Evolutionary conservation across 2,797 vertebrate genomes (phyloP), one percentile per base, ranked within the genome.

Genomic region (Nyctibius grandis): DNA sequence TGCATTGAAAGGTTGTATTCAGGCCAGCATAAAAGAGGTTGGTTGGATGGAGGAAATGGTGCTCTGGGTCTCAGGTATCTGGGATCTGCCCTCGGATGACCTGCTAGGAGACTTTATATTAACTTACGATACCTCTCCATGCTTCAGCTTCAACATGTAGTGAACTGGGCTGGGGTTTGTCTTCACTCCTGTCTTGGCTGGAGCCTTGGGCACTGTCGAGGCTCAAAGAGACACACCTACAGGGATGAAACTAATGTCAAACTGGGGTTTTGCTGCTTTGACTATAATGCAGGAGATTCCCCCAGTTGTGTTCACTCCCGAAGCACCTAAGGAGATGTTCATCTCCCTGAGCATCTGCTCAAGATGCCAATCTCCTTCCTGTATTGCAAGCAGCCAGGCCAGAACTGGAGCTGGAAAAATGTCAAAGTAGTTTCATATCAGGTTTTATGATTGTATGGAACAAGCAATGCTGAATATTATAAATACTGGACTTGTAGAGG

Each of bases 401-500:
- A 85, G 40, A 80, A 50, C 0, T 42, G 18, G 76, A 81, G 45
- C 42, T 94, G 76, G 31, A 51, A 73, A 79, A 89, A 63, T 4
- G 15, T 67, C 92, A 47, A 18, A 51, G 56, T 26, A 48, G 73
- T 60, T 96, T 85, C 69, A 48, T 38, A 48, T 56, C 42, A 22
- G 9, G n/a, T 72, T 95, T 94, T 79, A 40, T 80, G 64, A 48
- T 68, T 34, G 42, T 34, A 5, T 88, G 73, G 48, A 73, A 68
- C 18, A 72, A 94, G 51, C 29, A 89, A 72, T 40, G 60, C 61
- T 98, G 82, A 98, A 44, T 88, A 28, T 73, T 92, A 26, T 82
- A 87, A 95, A 94, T 89, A 28, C 89, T 96, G 95, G 64, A 80
- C 96, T 97, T 98, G 85, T n/a, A 98, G 98, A 98, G 95, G 85